Base-by-base conservation (phyloP, 2,113 vertebrate species). In the Gymnarchus niloticus region DNA sequence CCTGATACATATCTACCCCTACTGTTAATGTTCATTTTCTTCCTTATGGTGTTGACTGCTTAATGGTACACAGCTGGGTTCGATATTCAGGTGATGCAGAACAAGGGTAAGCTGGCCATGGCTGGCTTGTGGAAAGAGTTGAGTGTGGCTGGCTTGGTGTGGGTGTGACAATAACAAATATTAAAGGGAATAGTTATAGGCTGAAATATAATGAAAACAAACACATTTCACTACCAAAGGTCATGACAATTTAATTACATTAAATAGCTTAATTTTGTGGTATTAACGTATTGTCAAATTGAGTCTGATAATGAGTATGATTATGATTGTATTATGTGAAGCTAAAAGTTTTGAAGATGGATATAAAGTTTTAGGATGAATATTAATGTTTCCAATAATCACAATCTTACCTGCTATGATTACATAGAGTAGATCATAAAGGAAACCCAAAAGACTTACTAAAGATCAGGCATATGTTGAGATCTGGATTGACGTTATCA, bases 151-250 rank as follows among this genome's bases (percentile, higher is more conserved):
- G n/a, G n/a, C n/a, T n/a, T 33, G 61, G 12, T 33, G 3, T 25
- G 28, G 28, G 25, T 69, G 23, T 37, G 69, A 77, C 59, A 21
- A 65, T 65, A 65, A 9, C 28, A 33, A 28, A 33, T 69, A 17
- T 28, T 14, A 69, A 54, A 14, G 52, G 19, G 52, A 54, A 37
- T 69, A 17, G n/a, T 69, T 69, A 1, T 37, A 69, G 61, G 9
- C 28, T 69, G 14, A n/a, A n/a, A n/a, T n/a, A n/a, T n/a, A n/a
- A n/a, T n/a, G n/a, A 69, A 69, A 69, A 69, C 61, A 69, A 69
- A 28, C 61, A 33, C 12, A 17, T 14, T 0, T 37, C 37, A 23
- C 61, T 28, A 37, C 61, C 28, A 37, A 69, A 69, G 17, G 59
- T 12, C 10, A 65, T 65, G 59, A 65, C 14, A 12, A n/a, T n/a